Percentiles rank a stretch among this genome's conserved stretches.
Evolutionary conservation across 2,888 invertebrate species (phyloP).

Genomic region (Cosmorhoe ocellata): DNA sequence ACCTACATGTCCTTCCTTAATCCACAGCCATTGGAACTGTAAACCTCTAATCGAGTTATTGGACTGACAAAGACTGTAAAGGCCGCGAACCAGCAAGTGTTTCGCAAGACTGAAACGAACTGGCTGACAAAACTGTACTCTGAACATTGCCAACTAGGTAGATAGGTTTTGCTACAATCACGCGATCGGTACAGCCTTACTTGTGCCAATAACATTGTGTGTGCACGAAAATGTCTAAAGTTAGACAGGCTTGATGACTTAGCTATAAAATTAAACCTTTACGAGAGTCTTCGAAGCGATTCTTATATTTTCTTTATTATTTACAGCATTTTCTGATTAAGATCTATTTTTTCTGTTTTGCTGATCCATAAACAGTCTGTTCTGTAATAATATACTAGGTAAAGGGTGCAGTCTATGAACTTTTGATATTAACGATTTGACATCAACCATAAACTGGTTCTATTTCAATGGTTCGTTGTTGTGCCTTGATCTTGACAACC

Average conservation of each 20-base stretch:
- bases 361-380: background rate
- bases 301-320: background rate
- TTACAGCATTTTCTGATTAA: background rate
- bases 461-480: conserved; percentile 12
- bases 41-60: conserved; percentile 29
- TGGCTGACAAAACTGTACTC: conserved; percentile 63
- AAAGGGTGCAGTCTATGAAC: conserved; percentile 2
- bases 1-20: conserved; percentile 23
- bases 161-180: conserved; percentile 71
- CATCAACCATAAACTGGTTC: conserved; percentile 5
- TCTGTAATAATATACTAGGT: background rate
- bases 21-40: conserved; percentile 26
- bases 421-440: conserved; percentile 5
- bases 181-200: conserved; percentile 63
- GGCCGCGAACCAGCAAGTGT: conserved; percentile 56
- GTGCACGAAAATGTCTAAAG: conserved; percentile 46
- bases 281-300: conserved; percentile 1
- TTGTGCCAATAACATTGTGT: conserved; percentile 53
- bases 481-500: conserved; percentile 24
- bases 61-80: conserved; percentile 31
- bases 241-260: conserved; percentile 18
- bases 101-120: conserved; percentile 69
- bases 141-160: conserved; percentile 68
- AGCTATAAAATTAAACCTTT: conserved; percentile 34
- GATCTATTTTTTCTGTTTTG: background rate